Base-by-base conservation (phyloP, 1,140 invertebrate genomes). In the Drosophila ananassae region DNA sequence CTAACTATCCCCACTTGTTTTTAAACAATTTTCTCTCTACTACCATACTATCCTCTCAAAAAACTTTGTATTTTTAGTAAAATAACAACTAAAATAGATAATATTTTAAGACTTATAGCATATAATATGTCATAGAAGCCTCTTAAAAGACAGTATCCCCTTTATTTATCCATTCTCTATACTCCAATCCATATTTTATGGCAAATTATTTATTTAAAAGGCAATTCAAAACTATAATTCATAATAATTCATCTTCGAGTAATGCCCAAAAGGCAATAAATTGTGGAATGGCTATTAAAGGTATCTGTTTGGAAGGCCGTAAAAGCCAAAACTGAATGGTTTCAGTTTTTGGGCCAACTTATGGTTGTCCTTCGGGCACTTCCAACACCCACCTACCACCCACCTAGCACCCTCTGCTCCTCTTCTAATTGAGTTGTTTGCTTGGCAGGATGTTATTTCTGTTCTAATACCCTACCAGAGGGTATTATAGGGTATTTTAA, bases 371-470 rank as follows among this genome's bases (percentile, higher is more conserved):
- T 44, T 13, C 13, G 13, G 41, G 13, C 13, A 44, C 41, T 7
- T 5, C 24, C 5, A 28, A 7, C 25, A 28, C 3, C 25, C 25
- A 6, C 25, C 25, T 25, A 25, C 3, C 7, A 28, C 25, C 7
- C 7, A 28, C 25, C 25, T 28, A 28, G 0, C 17, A 17, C 17
- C 17, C 17, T 17, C 17, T 24, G 44, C 22, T 60, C 34, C 32
- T 39, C 46, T 22, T 32, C 44, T 79, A 78, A 79, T 78, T 79
- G 61, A 78, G 75, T 79, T 79, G 68, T 78, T 78, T 74, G 52
- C 60, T 44, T 17, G 41, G 1, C 41, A 13, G n/a, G 41, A 8
- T 44, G 41, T 44, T 44, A 2, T 5, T 46, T 34, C 34, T 60
- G 48, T 57, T 73, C 61, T 3, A n/a, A 37, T 37, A 37, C 34